These are phyloP conservation scores for Lemur catta DNA, from an alignment of 2,797 vertebrate genomes.

Conservation along the genomic window DNA sequence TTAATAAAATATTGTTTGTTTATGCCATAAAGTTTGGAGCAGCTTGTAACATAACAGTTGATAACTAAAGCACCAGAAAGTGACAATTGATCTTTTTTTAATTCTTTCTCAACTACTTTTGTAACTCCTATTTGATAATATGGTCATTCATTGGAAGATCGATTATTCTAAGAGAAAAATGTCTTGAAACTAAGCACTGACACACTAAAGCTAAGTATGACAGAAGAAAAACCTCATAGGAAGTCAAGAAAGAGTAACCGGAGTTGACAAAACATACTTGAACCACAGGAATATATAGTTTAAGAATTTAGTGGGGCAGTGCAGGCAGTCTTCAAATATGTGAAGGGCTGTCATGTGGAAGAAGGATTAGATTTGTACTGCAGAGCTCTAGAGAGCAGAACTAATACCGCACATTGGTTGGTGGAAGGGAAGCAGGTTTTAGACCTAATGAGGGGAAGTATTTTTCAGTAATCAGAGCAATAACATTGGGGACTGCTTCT, in stretches of 20 bases:
- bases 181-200: slow-evolving; percentile 30
- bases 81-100: neutral
- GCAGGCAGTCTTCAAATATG: slow-evolving; percentile 53
- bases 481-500: neutral
- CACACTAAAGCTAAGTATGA: slow-evolving; percentile 24
- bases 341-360: slow-evolving; percentile 63
- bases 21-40: neutral
- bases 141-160: neutral
- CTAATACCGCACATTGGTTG: slow-evolving; percentile 48
- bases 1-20: neutral
- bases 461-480: slow-evolving; percentile 43
- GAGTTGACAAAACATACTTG: slow-evolving; percentile 42
- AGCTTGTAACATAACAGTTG: neutral
- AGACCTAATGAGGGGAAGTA: neutral
- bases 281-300: slow-evolving; percentile 58
- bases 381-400: slow-evolving; percentile 53
- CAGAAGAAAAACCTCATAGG: neutral
- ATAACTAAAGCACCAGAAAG: neutral
- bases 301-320: slow-evolving; percentile 33
- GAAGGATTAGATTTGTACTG: slow-evolving; percentile 53
- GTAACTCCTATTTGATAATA: neutral
- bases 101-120: neutral
- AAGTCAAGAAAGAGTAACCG: slow-evolving; percentile 44
- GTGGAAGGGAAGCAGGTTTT: slow-evolving; percentile 19
- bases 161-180: slow-evolving; percentile 3